Base-by-base conservation (phyloP, 2,797 vertebrate genomes). In the Sebastolobus altivelis region DNA sequence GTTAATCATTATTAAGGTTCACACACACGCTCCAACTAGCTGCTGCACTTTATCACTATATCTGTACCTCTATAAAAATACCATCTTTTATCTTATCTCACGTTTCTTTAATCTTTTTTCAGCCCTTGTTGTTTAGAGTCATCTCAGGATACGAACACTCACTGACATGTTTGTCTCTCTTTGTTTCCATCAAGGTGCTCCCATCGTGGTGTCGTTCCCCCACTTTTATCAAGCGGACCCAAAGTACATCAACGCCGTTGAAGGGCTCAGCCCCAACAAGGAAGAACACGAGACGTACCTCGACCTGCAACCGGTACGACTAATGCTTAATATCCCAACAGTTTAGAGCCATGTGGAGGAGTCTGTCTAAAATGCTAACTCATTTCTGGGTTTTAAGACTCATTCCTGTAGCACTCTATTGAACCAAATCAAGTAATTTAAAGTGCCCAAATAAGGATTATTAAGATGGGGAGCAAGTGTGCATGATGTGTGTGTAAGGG, bases 211-310 rank as follows among this genome's bases (percentile, higher is more conserved):
- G 62, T 97, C 96, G 6, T 97, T 96, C 90, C 96, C 96, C 40
- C 96, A 97, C 90, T 97, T 97, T 86, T 97, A 97, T 84, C 96
- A 97, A 86, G 96, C 96, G 0, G 96, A 97, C 72, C 84, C 86
- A 0, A 85, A 43, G 74, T 97, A 96, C 88, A 95, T 97, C 65
- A 94, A 95, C 3, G 96, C 95, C 13, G 81, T 97, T 0, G 95
- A 95, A 0, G 96, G 96, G 11, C 92, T 97, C 72, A 94, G n/a
- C 67, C 96, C 96, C 62, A 96, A 96, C 88, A 94, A 97, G 87
- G 95, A 96, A 8, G 95, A 96, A 4, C 96, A 97, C 1, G 96
- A 97, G 90, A 97, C 96, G 0, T 97, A 96, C 88, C 93, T 97
- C 3, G 96, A 97, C 83, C 83, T 97, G 55, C 95, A 97, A 52